phyloP scores from a whole-genome alignment of 2,888 invertebrate species.

The Cataglyphis livida region DNA sequence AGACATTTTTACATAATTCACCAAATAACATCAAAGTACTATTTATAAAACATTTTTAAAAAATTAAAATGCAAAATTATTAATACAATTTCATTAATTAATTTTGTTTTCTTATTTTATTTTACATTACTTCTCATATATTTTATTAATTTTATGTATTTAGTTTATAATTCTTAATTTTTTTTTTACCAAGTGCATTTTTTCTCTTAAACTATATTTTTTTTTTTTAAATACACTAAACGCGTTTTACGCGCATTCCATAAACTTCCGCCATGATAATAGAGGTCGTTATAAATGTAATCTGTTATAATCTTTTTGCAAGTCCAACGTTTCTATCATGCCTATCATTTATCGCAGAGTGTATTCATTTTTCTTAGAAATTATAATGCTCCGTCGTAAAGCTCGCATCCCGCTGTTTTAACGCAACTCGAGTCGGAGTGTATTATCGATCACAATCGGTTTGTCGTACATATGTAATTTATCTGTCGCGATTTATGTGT shows the following conservation, averaged over 20 bases:
- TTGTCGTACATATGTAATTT: conserved; percentile 64
- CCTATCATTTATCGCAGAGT: neutral
- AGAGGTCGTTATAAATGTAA: neutral
- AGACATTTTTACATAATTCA: neutral
- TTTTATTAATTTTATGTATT: neutral
- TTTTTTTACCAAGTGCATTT: neutral
- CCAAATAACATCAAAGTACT: neutral
- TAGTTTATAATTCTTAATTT: neutral
- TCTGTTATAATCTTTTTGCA: neutral
- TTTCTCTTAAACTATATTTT: neutral
- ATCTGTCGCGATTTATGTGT: conserved; percentile 45
- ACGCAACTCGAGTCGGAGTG: conserved; percentile 28
- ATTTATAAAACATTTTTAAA: neutral
- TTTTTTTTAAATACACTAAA: neutral
- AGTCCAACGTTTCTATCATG: neutral
- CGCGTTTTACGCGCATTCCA: neutral
- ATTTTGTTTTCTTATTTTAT: neutral
- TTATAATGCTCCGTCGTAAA: neutral
- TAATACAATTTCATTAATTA: neutral
- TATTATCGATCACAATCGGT: conserved; percentile 68
- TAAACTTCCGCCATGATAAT: neutral
- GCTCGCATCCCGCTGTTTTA: conserved; percentile 19
- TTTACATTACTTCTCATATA: neutral
- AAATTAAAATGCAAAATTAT: neutral
- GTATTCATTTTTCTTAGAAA: neutral